Evolutionary conservation across 2,888 invertebrate species (phyloP).

Genomic region (Heliconius cydno): DNA sequence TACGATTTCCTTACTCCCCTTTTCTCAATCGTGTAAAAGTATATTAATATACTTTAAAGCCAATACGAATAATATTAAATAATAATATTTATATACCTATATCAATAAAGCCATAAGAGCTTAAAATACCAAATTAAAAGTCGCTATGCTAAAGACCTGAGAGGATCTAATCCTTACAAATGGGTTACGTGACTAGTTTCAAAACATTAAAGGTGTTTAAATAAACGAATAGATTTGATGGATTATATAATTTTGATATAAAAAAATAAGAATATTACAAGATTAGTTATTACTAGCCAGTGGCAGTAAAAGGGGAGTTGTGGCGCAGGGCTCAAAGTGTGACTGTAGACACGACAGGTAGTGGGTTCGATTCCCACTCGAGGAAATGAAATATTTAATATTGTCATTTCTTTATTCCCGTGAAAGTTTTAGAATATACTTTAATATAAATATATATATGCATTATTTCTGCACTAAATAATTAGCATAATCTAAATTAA

Average conservation of each 20-base stretch:
- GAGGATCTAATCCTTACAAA: not conserved
- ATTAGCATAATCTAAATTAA: not conserved
- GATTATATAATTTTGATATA: no score
- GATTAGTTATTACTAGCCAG: no score
- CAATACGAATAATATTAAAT: not conserved
- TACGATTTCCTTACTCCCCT: no score
- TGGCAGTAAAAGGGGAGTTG: no score
- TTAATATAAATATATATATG: not conserved
- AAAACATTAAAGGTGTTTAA: slow-evolving; percentile 1
- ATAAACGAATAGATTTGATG: not conserved
- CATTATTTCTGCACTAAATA: not conserved
- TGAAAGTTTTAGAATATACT: not conserved
- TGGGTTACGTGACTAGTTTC: not conserved
- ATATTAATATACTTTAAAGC: no score
- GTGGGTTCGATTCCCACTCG: no score
- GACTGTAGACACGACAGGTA: not conserved
- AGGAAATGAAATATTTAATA: no score
- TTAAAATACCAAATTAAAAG: not conserved
- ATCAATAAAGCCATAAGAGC: not conserved
- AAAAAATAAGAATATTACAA: no score
- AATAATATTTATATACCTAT: not conserved
- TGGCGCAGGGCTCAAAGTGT: no score
- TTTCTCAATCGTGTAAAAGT: no score
- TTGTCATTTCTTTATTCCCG: no score
- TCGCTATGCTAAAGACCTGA: not conserved